Evolutionary conservation across 2,113 vertebrate genomes (phyloP).

Genomic region (Phyllostomus discolor): DNA sequence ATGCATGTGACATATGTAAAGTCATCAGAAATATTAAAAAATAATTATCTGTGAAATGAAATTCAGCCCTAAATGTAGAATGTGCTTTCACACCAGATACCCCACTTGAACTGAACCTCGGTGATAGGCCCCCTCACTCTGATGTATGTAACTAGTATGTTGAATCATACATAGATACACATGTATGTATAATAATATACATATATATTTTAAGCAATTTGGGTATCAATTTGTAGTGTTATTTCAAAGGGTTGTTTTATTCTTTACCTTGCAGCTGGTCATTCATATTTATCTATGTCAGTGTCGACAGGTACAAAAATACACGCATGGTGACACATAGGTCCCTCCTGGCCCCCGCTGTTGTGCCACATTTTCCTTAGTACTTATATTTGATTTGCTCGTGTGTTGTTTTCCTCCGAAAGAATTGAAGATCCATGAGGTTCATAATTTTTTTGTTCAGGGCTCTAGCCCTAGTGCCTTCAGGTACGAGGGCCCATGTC

Average conservation of each 20-base stretch:
- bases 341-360: not conserved
- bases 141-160: not conserved
- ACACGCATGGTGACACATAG: accelerated
- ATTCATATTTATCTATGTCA: not conserved
- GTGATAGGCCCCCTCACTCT: not conserved
- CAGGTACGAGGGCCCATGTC: not conserved
- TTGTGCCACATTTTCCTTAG: not conserved
- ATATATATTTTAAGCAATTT: not conserved
- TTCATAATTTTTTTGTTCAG: not conserved
- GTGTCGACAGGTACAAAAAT: not conserved
- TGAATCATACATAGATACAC: not conserved
- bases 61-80: not conserved
- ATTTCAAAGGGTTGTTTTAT: not conserved
- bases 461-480: not conserved
- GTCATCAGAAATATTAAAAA: not conserved
- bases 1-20: not conserved
- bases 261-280: not conserved
- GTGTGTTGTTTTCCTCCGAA: not conserved
- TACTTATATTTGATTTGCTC: not conserved
- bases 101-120: not conserved
- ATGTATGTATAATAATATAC: not conserved
- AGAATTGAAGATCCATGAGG: not conserved
- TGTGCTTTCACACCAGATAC: not conserved
- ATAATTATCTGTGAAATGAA: not conserved
- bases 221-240: not conserved